Evolutionary conservation across 2,113 vertebrate species (phyloP).

Genomic region (Perca fluviatilis): DNA sequence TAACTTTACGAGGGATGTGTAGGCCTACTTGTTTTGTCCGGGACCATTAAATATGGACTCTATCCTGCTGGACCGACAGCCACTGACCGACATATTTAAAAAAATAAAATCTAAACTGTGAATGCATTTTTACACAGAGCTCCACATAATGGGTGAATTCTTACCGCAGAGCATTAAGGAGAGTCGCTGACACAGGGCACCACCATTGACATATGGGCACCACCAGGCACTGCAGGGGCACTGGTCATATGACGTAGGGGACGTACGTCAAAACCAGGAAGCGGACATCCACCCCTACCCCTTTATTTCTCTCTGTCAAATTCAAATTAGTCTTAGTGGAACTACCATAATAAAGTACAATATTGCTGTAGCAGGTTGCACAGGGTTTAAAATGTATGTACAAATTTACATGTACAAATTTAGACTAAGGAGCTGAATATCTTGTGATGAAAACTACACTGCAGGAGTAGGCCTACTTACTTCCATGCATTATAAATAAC

Average conservation of each 20-base stretch:
- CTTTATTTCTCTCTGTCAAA: not conserved
- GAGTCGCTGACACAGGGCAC: slow-evolving; percentile 47
- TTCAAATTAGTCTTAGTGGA: not conserved
- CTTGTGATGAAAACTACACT: not conserved
- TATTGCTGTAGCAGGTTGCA: not conserved
- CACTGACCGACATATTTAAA: not conserved
- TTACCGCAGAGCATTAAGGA: slow-evolving; percentile 29
- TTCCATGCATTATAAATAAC: not conserved
- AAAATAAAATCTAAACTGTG: not conserved
- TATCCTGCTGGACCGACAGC: not conserved
- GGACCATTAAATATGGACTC: not conserved
- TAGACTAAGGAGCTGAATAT: not conserved
- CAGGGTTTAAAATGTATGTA: not conserved
- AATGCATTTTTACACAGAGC: not conserved
- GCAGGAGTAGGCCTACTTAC: not conserved
- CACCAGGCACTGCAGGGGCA: slow-evolving; percentile 70
- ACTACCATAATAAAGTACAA: not conserved
- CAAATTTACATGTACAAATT: not conserved
- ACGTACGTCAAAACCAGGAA: slow-evolving; percentile 60
- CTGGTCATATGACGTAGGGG: slow-evolving; percentile 37
- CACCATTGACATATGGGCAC: slow-evolving; percentile 60
- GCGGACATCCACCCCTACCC: not conserved
- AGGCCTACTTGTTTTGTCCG: not conserved
- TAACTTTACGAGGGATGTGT: slow-evolving; percentile 7
- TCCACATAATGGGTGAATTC: not conserved